Evolutionary conservation across 1,140 invertebrate genomes (phyloP), one percentile per base, ranked within the genome.

Genomic region (Drosophila mauritiana): DNA sequence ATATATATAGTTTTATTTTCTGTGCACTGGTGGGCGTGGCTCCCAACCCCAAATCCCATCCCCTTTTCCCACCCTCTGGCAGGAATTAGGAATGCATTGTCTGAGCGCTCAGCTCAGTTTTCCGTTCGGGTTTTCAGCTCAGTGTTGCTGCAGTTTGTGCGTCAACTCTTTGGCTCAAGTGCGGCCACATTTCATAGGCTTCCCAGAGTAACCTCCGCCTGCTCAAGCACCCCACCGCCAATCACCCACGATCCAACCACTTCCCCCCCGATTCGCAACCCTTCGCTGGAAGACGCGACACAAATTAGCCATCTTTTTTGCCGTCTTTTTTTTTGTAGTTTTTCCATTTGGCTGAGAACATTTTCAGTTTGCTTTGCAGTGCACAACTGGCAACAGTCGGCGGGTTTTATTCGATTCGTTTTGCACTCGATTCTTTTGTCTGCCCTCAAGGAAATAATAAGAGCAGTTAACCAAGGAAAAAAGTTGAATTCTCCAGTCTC

Each of bases 31-130:
- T 15, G 11, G 53, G 53, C 1, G 22, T 12, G 27, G 12, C 17
- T 12, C 13, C 27, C 49, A n/a, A 31, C 20, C 40, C 36, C 49
- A 31, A 27, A 27, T 31, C 37, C 51, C 45, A 31, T 20, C 39
- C 39, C 12, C 36, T 43, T 43, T 31, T n/a, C 27, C 15, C 22
- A 39, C 53, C 20, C 52, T 8, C 45, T 59, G 64, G 55, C 61
- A 63, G 78, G 82, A 82, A 85, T 85, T 85, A 85, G 78, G 78
- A 86, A 78, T 85, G 83, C 74, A 85, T 85, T 85, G 83, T 81
- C 73, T 76, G 42, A 78, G 75, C 48, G 67, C 78, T 65, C 65
- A 55, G 57, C 55, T 45, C 72, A 45, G 49, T 65, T 64, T 65
- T 64, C 63, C 36, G 65, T 46, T 46, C 63, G 56, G 53, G 45